Conservation (phyloP, 2,797 vertebrate genomes). For the Gouania willdenowi region DNA sequence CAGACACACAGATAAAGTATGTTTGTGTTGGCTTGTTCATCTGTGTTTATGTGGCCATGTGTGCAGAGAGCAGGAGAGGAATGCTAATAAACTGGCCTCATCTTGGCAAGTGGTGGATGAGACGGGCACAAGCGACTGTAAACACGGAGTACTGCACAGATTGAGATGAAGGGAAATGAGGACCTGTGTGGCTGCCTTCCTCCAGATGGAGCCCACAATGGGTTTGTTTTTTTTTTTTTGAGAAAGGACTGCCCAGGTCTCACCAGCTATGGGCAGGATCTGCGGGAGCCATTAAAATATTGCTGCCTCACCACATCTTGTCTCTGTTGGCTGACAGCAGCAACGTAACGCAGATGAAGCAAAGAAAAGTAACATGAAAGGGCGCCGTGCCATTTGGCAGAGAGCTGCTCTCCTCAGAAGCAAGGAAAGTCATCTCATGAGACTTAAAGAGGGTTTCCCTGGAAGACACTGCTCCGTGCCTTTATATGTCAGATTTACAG, state of each 20-base stretch:
- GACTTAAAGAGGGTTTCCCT: constrained; percentile 23
- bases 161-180: constrained; percentile 48
- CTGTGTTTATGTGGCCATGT: constrained; percentile 36
- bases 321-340: constrained; percentile 42
- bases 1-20: constrained; percentile 40
- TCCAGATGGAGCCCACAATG: constrained; percentile 50
- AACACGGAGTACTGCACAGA: constrained; percentile 45
- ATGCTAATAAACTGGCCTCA: constrained; percentile 51
- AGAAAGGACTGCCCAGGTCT: constrained; percentile 31
- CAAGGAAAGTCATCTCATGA: constrained; percentile 36
- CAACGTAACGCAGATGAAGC: constrained; percentile 28
- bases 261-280: constrained; percentile 37
- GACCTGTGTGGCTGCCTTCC: constrained; percentile 44
- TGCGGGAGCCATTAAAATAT: constrained; percentile 39
- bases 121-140: constrained; percentile 30
- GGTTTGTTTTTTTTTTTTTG: constrained; percentile 11
- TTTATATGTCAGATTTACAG: constrained; percentile 19
- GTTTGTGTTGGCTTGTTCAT: constrained; percentile 36
- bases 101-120: constrained; percentile 54
- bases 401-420: constrained; percentile 33
- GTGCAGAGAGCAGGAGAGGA: constrained; percentile 29
- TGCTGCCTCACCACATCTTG: constrained; percentile 38
- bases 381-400: constrained; percentile 60
- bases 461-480: constrained; percentile 6
- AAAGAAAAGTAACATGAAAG: constrained; percentile 40